phyloP scores from a whole-genome alignment of 2,888 invertebrate genomes.

The Esperia sulphurella region DNA sequence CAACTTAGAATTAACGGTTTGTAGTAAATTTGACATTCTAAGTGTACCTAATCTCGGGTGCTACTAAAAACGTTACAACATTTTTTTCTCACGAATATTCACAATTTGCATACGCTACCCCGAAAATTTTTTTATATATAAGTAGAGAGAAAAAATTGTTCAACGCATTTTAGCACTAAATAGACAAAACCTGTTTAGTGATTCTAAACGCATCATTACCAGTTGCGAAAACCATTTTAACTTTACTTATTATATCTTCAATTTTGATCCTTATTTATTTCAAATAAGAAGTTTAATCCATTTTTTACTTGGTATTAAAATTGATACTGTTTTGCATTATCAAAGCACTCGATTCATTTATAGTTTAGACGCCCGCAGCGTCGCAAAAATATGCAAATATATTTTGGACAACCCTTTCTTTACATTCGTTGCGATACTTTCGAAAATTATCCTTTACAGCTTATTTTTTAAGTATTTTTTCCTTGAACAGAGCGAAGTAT shows the following conservation, averaged over 20 bases:
- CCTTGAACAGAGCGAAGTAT: conserved; percentile 4
- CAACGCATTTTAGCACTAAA: conserved; percentile 46
- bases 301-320: conserved; percentile 11
- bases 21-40: not conserved
- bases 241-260: not conserved
- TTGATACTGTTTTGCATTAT: conserved; percentile 28
- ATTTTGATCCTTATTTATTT: conserved; percentile 18
- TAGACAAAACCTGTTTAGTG: conserved; percentile 72
- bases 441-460: not conserved
- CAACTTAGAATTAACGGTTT: no score
- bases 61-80: conserved; percentile 3
- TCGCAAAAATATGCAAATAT: conserved; percentile 54
- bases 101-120: conserved; percentile 42
- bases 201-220: conserved; percentile 68
- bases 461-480: conserved; percentile 15
- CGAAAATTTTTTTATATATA: conserved; percentile 17
- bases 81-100: conserved; percentile 53
- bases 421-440: not conserved
- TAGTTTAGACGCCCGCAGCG: conserved; percentile 48
- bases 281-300: conserved; percentile 14
- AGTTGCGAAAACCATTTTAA: conserved; percentile 17
- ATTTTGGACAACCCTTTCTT: conserved; percentile 30
- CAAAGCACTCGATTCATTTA: conserved; percentile 32
- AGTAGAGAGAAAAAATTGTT: conserved; percentile 41
- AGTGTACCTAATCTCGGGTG: not conserved